Evolutionary conservation across 2,797 vertebrate species (phyloP).

Genomic region (Rhincodon typus): DNA sequence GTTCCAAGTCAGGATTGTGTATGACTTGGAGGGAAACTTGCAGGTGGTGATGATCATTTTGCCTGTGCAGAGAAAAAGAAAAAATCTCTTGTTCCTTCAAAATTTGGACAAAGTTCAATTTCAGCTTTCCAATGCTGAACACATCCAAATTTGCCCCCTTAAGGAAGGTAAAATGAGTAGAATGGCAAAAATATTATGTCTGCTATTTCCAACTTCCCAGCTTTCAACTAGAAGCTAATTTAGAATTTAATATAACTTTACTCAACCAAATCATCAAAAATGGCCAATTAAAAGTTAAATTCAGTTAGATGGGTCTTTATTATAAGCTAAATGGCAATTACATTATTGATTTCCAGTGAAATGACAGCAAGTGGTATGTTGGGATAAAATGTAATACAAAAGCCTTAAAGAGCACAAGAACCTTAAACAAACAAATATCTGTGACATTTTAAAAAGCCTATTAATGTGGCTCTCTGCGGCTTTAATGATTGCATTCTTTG

Average conservation of each 20-base stretch:
- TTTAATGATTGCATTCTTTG: background rate
- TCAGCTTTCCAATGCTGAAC: background rate
- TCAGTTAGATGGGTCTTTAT: background rate
- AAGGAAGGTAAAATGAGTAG: background rate
- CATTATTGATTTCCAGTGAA: background rate
- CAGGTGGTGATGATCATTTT: background rate
- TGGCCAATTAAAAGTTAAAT: background rate
- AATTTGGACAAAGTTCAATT: background rate
- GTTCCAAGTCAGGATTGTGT: background rate
- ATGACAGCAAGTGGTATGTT: background rate
- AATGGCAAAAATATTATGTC: background rate
- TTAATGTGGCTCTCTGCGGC: background rate
- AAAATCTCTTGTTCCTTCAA: background rate
- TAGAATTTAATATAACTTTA: conserved; percentile 18
- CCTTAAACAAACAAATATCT: background rate
- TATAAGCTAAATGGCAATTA: background rate
- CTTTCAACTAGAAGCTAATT: conserved; percentile 2
- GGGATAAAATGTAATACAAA: background rate
- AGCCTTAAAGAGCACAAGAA: background rate
- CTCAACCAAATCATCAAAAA: background rate
- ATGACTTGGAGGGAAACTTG: background rate
- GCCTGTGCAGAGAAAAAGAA: too few relatives aligned
- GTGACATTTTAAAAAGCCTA: background rate
- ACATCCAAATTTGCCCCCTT: background rate
- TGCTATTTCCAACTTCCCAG: background rate